These are phyloP conservation scores for Drosophila navojoa DNA, from an alignment of 1,140 invertebrate species.

Conservation along the genomic window DNA sequence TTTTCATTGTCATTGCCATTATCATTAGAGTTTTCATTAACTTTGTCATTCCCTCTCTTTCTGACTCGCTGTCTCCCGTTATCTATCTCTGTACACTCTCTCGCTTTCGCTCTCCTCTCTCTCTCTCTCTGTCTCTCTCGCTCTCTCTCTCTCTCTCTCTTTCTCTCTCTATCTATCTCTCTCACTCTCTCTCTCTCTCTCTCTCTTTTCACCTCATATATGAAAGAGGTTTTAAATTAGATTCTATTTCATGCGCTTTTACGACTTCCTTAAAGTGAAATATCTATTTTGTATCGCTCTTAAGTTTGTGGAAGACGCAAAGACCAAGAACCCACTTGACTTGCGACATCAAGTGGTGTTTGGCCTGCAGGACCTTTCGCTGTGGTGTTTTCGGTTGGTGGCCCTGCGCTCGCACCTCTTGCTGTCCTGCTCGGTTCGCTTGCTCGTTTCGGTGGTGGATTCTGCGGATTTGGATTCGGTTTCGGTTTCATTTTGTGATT, in stretches of 20 bases:
- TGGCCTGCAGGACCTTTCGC: not conserved
- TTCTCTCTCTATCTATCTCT: too few species aligned
- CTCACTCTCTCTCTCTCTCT: too few species aligned
- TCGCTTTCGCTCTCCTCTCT: not conserved
- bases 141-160: not conserved
- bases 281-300: not conserved
- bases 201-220: too few species aligned
- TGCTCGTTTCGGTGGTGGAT: constrained; percentile 22
- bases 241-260: not conserved
- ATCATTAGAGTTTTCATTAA: too few species aligned
- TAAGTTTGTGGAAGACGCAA: constrained; percentile 4
- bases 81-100: not conserved
- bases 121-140: not conserved
- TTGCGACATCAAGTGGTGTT: constrained; percentile 44
- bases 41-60: too few species aligned
- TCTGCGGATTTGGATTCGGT: constrained; percentile 31
- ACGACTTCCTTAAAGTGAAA: not conserved
- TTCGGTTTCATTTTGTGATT: constrained; percentile 69
- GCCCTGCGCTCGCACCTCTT: constrained; percentile 9
- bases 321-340: constrained; percentile 63
- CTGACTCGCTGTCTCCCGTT: too few species aligned
- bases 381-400: constrained; percentile 24
- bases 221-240: not conserved
- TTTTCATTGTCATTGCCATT: too few species aligned
- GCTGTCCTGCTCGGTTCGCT: constrained; percentile 32